Conservation (phyloP, 1,140 invertebrate genomes). For the Drosophila ohnishii region DNA sequence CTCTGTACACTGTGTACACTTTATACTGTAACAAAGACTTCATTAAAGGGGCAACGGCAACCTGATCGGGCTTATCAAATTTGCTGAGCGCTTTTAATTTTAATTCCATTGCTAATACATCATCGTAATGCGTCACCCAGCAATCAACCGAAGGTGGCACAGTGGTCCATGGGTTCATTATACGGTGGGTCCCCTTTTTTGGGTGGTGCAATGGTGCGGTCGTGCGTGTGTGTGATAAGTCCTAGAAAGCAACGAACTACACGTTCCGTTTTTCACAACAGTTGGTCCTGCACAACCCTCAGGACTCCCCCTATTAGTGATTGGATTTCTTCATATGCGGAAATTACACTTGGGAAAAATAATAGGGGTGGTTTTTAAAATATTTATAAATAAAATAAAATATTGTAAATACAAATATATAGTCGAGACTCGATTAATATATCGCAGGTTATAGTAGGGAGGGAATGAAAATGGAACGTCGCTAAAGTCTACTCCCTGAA, state of each 20-base stretch:
- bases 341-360: not conserved
- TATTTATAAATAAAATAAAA: not conserved
- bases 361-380: not conserved
- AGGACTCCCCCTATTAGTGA: constrained; percentile 10
- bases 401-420: too few species aligned
- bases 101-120: constrained; percentile 73
- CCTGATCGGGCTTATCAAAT: constrained; percentile 44
- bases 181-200: constrained; percentile 8
- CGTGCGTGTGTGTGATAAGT: constrained; percentile 79
- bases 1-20: not conserved
- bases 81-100: constrained; percentile 71
- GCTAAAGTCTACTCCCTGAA: too few species aligned
- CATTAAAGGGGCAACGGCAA: constrained; percentile 57
- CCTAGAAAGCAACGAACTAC: constrained; percentile 64
- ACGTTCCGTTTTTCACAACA: constrained; percentile 76
- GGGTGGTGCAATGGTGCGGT: constrained; percentile 35
- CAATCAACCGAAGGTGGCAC: constrained; percentile 43
- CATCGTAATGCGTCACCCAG: constrained; percentile 71
- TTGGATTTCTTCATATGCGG: constrained; percentile 12
- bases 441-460: too few species aligned
- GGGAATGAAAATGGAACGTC: too few species aligned
- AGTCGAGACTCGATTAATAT: too few species aligned
- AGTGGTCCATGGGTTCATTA: constrained; percentile 5
- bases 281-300: constrained; percentile 50
- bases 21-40: constrained; percentile 55